Percentiles rank a stretch among this genome's conserved stretches.
Conservation (phyloP, 2,797 vertebrate species). For the Capromys pilorides region DNA sequence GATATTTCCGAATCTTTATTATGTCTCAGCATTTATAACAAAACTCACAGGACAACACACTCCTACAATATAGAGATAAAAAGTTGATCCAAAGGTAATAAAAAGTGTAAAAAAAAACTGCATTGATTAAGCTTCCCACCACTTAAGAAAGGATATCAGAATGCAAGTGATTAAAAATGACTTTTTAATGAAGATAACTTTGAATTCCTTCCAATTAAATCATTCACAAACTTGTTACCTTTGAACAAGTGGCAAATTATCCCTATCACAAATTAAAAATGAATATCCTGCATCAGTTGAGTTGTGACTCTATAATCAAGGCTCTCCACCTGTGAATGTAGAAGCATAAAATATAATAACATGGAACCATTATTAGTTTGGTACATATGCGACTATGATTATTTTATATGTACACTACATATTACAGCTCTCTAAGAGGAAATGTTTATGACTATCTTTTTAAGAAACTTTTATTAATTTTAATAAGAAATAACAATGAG, state of each 20-base stretch:
- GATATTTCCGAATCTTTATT: constrained; percentile 16
- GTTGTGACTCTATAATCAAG: constrained; percentile 19
- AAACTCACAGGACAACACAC: not conserved
- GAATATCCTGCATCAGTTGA: not conserved
- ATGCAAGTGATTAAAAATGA: constrained; percentile 2
- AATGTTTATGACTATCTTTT: not conserved
- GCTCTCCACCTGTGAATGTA: not conserved
- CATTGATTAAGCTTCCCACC: not conserved
- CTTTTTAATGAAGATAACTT: constrained; percentile 29
- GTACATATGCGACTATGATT: not conserved
- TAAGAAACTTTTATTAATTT: too few relatives aligned
- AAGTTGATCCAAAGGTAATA: not conserved
- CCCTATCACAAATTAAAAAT: not conserved
- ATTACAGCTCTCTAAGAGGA: not conserved
- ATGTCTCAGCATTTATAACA: not conserved
- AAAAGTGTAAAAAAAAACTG: constrained; percentile 34
- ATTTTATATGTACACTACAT: not conserved
- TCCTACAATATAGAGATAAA: not conserved
- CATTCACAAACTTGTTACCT: constrained; percentile 17
- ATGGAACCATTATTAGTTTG: not conserved
- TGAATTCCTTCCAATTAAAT: constrained; percentile 36
- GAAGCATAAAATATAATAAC: not conserved
- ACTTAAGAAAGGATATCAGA: not conserved
- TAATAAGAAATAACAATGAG: too few relatives aligned
- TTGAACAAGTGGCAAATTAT: constrained; percentile 6